These are phyloP conservation scores for Chrosomus eos DNA, from an alignment of 2,797 vertebrate genomes.

Conservation along the genomic window DNA sequence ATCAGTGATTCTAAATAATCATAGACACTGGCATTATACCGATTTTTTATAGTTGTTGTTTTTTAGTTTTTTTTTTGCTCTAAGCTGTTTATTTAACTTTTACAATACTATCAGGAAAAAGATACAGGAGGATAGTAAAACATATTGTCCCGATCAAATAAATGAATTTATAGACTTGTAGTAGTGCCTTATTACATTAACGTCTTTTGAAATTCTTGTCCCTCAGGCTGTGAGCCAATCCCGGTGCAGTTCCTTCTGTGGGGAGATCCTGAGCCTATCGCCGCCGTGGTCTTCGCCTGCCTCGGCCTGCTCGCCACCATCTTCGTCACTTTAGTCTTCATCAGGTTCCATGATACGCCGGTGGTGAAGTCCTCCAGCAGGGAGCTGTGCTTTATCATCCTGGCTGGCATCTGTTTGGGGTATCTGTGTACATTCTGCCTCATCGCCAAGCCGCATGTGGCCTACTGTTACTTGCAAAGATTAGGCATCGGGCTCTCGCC, in stretches of 20 bases:
- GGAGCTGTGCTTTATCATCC: slow-evolving; percentile 98
- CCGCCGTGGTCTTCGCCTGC: slow-evolving; percentile 95
- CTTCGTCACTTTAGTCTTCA: slow-evolving; percentile 93
- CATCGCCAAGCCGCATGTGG: slow-evolving; percentile 92
- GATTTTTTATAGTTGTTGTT: not conserved
- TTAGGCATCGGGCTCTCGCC: slow-evolving; percentile 96
- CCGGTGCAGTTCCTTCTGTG: slow-evolving; percentile 95
- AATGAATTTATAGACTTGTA: no score
- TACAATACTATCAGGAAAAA: not conserved
- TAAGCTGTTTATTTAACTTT: not conserved
- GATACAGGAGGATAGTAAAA: not conserved
- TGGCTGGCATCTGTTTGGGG: slow-evolving; percentile 94
- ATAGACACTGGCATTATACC: not conserved
- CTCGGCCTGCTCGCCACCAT: slow-evolving; percentile 92
- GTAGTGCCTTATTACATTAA: not conserved
- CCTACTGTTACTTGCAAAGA: slow-evolving; percentile 95
- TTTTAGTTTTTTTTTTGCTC: not conserved
- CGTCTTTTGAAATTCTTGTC: slow-evolving; percentile 5
- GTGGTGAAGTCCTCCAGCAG: slow-evolving; percentile 98
- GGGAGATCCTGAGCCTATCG: slow-evolving; percentile 98
- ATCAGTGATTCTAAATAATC: slow-evolving; percentile 10
- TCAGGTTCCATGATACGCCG: slow-evolving; percentile 94
- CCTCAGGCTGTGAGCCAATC: slow-evolving; percentile 90
- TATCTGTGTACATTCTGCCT: slow-evolving; percentile 98
- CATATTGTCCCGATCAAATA: not conserved